Conservation (phyloP, 2,888 invertebrate species). For the Diarsia dahlii region DNA sequence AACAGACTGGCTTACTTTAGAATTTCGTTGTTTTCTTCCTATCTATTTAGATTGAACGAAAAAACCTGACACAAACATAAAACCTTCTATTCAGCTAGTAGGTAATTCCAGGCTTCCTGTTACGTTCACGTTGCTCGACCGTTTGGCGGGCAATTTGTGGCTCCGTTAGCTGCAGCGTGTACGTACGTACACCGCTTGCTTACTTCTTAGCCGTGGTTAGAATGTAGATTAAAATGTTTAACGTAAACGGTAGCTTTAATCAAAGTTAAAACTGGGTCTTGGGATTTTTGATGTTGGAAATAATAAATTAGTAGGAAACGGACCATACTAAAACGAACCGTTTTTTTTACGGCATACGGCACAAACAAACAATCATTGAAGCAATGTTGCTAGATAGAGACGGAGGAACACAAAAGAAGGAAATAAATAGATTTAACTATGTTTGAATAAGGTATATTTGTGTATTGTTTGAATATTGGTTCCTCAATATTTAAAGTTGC, state of each 20-base stretch:
- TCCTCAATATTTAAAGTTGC: neutral
- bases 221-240: slow-evolving; percentile 51
- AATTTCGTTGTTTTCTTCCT: neutral
- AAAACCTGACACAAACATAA: slow-evolving; percentile 9
- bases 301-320: neutral
- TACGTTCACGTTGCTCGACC: slow-evolving; percentile 43
- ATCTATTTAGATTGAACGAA: neutral
- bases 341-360: neutral
- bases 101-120: slow-evolving; percentile 48
- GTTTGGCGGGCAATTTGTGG: slow-evolving; percentile 62
- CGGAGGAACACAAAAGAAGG: neutral
- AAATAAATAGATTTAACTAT: neutral
- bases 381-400: too few relatives aligned
- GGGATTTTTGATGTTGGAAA: slow-evolving; percentile 10
- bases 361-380: neutral
- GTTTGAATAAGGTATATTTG: neutral
- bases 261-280: slow-evolving; percentile 29
- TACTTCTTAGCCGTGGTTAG: slow-evolving; percentile 43
- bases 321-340: neutral
- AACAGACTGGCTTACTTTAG: neutral
- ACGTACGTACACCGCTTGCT: slow-evolving; percentile 36
- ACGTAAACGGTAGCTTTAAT: slow-evolving; percentile 18
- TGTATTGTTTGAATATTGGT: neutral
- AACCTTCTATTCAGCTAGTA: slow-evolving; percentile 21
- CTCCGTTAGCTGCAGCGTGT: slow-evolving; percentile 50